A percentile compares a stretch with the other conserved stretches of the same genome.
Evolutionary conservation across 2,797 vertebrate genomes (phyloP).

Genomic region (Sebastes taczanowskii): DNA sequence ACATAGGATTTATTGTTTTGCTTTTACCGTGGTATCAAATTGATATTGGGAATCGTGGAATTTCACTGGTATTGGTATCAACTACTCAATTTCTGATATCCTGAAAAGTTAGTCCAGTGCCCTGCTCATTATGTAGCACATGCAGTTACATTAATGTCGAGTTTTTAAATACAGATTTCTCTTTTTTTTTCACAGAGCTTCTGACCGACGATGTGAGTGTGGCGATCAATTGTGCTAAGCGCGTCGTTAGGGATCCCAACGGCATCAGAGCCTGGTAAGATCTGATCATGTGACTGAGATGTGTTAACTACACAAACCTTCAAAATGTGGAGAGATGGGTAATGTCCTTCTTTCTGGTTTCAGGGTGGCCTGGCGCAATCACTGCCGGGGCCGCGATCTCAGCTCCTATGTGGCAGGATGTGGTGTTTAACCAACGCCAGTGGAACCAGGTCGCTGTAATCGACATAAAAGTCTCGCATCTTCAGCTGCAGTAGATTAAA

Average conservation of each 20-base stretch:
- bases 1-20: too few species aligned
- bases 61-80: too few species aligned
- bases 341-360: constrained; percentile 1
- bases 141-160: background rate
- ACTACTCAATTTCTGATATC: too few species aligned
- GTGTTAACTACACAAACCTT: background rate
- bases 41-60: too few species aligned
- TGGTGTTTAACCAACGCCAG: background rate
- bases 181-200: constrained; percentile 45
- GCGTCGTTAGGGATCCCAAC: constrained; percentile 58
- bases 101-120: too few species aligned
- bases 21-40: too few species aligned
- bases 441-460: background rate
- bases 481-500: background rate
- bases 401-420: constrained; percentile 57
- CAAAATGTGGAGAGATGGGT: background rate
- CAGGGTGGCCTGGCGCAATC: constrained; percentile 66
- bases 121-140: background rate
- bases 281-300: background rate
- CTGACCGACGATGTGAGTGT: constrained; percentile 32
- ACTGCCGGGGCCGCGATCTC: constrained; percentile 48
- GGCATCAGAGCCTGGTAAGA: constrained; percentile 75
- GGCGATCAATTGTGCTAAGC: constrained; percentile 72
- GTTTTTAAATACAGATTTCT: background rate
- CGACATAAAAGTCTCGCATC: rapidly evolving